A percentile compares a stretch with the other conserved stretches of the same genome.
These are phyloP conservation scores for Sisyra nigra DNA, from an alignment of 2,888 invertebrate genomes.

Conservation along the genomic window DNA sequence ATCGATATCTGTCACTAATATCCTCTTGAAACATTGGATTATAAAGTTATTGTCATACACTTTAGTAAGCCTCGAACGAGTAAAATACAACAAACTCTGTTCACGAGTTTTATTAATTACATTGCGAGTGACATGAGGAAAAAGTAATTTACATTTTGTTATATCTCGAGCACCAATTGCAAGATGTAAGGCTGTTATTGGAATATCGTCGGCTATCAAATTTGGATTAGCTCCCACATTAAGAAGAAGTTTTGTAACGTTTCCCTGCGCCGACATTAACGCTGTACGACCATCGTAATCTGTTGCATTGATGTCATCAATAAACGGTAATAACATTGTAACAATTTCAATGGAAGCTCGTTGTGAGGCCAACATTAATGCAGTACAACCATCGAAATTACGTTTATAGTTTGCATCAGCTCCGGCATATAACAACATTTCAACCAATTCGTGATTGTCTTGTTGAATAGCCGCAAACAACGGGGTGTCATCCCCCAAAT, in stretches of 20 bases:
- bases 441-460: neutral
- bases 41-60: neutral
- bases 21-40: neutral
- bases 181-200: slow-evolving; percentile 10
- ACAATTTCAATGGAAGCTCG: neutral
- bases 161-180: slow-evolving; percentile 8
- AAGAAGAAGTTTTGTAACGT: slow-evolving; percentile 8
- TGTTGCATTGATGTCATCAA: slow-evolving; percentile 4
- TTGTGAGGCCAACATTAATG: slow-evolving; percentile 5
- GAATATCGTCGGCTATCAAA: slow-evolving; percentile 5
- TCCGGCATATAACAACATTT: slow-evolving; percentile 4
- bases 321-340: slow-evolving; percentile 1
- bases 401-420: slow-evolving; percentile 5
- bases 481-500: slow-evolving; percentile 8
- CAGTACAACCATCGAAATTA: slow-evolving; percentile 1
- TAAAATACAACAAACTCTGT: slow-evolving; percentile 1
- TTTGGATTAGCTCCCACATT: slow-evolving; percentile 9
- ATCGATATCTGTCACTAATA: neutral
- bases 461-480: slow-evolving; percentile 3
- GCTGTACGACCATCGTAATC: slow-evolving; percentile 9
- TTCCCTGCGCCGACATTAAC: slow-evolving; percentile 10
- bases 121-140: slow-evolving; percentile 5
- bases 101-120: slow-evolving; percentile 1
- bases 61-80: neutral
- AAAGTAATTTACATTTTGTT: slow-evolving; percentile 8